Percentiles rank a stretch among this genome's conserved stretches.
Conservation (phyloP, 2,888 invertebrate genomes). For the Erebia aethiops region DNA sequence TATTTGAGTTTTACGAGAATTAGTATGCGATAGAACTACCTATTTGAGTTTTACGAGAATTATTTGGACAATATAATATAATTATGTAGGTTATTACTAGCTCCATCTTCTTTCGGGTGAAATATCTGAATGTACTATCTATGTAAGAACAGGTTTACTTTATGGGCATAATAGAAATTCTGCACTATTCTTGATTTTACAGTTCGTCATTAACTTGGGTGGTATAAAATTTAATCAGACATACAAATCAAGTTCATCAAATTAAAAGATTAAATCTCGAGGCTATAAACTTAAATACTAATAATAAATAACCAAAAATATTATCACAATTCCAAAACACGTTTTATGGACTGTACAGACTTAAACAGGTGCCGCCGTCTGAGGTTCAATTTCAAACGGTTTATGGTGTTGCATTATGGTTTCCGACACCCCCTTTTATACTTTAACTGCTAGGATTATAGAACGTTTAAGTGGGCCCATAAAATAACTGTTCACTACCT, state of each 20-base stretch:
- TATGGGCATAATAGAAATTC: too few species aligned
- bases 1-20: too few species aligned
- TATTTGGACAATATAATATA: too few species aligned
- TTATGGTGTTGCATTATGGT: constrained; percentile 72
- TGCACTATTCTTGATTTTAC: not conserved
- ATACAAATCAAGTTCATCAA: not conserved
- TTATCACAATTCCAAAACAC: constrained; percentile 48
- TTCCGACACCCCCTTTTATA: constrained; percentile 72
- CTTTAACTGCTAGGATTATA: constrained; percentile 75
- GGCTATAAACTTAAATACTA: not conserved
- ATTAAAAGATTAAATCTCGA: constrained; percentile 1
- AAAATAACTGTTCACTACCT: constrained; percentile 78
- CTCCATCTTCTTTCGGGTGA: too few species aligned
- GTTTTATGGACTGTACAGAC: constrained; percentile 64
- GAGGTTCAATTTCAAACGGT: constrained; percentile 65
- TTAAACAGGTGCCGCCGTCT: constrained; percentile 63
- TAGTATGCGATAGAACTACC: too few species aligned
- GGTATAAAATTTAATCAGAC: not conserved
- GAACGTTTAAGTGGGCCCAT: constrained; percentile 77
- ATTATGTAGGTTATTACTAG: too few species aligned
- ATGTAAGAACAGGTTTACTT: too few species aligned
- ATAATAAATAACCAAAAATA: constrained; percentile 25
- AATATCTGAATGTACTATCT: too few species aligned
- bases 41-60: too few species aligned
- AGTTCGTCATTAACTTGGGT: not conserved